Percentiles rank a stretch among this genome's conserved stretches.
Evolutionary conservation across 2,797 vertebrate species (phyloP).

Genomic region (Centropyge bicolor): DNA sequence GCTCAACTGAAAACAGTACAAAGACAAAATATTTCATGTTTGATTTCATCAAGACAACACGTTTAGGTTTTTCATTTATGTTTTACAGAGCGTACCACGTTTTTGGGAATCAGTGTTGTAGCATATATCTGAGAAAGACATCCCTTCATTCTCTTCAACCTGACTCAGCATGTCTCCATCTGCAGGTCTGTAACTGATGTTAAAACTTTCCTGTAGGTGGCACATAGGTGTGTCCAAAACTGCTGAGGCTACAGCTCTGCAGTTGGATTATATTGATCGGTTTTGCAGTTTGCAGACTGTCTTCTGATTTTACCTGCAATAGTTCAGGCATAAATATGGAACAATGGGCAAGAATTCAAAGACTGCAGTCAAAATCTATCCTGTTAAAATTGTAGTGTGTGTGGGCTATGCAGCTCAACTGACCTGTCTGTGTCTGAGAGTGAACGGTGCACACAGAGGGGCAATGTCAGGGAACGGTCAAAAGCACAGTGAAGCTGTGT

Average conservation of each 20-base stretch:
- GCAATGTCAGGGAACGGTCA: slow-evolving; percentile 42
- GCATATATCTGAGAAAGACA: not conserved
- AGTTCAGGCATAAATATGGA: slow-evolving; percentile 32
- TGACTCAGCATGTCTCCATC: not conserved
- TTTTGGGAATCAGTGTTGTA: no score
- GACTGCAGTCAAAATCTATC: slow-evolving; percentile 19
- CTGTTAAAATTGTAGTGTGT: not conserved
- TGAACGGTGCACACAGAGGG: not conserved
- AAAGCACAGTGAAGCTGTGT: slow-evolving; percentile 15
- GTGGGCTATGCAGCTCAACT: not conserved
- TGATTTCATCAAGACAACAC: no score
- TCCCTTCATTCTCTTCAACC: not conserved
- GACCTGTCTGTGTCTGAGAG: not conserved
- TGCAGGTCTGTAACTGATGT: slow-evolving; percentile 1
- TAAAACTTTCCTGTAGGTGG: slow-evolving; percentile 6
- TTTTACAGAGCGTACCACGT: no score
- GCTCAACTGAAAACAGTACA: no score
- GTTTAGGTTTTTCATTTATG: no score
- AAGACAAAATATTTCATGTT: no score
- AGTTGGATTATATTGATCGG: not conserved
- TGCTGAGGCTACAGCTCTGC: slow-evolving; percentile 35
- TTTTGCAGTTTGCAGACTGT: slow-evolving; percentile 25
- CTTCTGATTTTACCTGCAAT: not conserved
- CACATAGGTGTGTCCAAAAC: not conserved
- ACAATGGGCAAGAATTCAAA: not conserved